A percentile compares a stretch with the other conserved stretches of the same genome.
Evolutionary conservation across 2,113 vertebrate genomes (phyloP).

Genomic region (Dermatemys mawii): DNA sequence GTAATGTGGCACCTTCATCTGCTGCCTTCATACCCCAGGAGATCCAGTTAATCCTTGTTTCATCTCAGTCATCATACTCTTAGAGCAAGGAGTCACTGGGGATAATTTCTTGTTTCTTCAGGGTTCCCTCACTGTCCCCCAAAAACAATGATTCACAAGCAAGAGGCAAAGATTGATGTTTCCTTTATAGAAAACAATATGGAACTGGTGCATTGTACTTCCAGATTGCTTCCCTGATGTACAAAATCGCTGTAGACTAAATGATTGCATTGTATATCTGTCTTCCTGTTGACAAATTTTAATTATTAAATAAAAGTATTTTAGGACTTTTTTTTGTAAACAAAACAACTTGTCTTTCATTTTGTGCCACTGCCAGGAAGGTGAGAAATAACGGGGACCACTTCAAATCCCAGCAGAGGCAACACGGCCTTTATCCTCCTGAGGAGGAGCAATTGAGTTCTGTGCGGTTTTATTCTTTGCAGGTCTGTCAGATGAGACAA

Average conservation of each 20-base stretch:
- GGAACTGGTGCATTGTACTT: slow-evolving; percentile 17
- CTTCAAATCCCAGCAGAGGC: neutral
- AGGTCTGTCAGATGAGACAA: neutral
- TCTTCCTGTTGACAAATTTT: slow-evolving; percentile 87
- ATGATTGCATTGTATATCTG: slow-evolving; percentile 88
- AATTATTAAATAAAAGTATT: slow-evolving; percentile 92
- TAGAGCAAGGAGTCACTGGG: neutral
- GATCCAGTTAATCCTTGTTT: neutral
- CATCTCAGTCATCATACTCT: neutral
- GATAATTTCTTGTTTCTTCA: neutral
- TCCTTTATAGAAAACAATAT: neutral
- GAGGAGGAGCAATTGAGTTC: neutral
- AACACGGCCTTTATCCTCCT: neutral
- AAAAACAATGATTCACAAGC: slow-evolving; percentile 8
- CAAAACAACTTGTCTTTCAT: slow-evolving; percentile 18
- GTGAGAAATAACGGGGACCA: neutral
- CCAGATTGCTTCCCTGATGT: slow-evolving; percentile 78
- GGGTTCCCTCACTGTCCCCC: neutral
- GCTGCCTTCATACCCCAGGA: neutral
- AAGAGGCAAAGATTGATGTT: slow-evolving; percentile 12
- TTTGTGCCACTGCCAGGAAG: neutral
- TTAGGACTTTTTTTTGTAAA: slow-evolving; percentile 87
- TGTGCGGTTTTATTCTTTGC: neutral
- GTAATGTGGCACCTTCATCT: neutral
- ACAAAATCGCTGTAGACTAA: slow-evolving; percentile 83